Percentiles rank a stretch among this genome's conserved stretches.
phyloP scores from a whole-genome alignment of 2,797 vertebrate species.

The Lophura swinhoii region DNA sequence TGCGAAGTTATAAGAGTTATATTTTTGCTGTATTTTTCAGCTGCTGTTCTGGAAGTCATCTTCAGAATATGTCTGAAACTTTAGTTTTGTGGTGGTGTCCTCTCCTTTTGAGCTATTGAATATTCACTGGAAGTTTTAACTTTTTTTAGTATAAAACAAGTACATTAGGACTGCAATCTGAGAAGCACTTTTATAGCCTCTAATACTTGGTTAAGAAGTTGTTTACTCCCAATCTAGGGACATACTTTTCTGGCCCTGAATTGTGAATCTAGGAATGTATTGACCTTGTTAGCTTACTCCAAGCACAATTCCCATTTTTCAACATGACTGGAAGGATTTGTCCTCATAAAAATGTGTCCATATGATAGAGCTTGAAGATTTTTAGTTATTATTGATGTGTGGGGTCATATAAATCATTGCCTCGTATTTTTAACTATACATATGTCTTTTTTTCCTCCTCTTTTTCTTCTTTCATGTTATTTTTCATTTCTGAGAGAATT shows the following conservation, averaged over 20 bases:
- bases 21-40: neutral
- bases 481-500: neutral
- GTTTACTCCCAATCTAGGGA: conserved; percentile 47
- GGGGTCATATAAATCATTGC: neutral
- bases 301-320: conserved; percentile 42
- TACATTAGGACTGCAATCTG: conserved; percentile 4
- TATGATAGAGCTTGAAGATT: neutral
- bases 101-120: neutral
- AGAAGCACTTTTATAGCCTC: conserved; percentile 41
- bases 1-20: neutral
- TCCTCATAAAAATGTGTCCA: neutral
- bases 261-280: conserved; percentile 55
- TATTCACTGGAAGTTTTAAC: neutral
- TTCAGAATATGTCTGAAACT: neutral
- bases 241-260: conserved; percentile 45
- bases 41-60: neutral
- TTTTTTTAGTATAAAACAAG: conserved; percentile 22
- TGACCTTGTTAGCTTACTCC: conserved; percentile 45
- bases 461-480: neutral
- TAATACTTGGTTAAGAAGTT: conserved; percentile 43
- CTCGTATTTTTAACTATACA: neutral
- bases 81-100: neutral
- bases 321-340: neutral
- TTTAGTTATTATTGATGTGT: neutral
- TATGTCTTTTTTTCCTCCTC: neutral